Evolutionary conservation across 2,113 vertebrate genomes (phyloP), one percentile per base, ranked within the genome.

Genomic region (Marmota monax): DNA sequence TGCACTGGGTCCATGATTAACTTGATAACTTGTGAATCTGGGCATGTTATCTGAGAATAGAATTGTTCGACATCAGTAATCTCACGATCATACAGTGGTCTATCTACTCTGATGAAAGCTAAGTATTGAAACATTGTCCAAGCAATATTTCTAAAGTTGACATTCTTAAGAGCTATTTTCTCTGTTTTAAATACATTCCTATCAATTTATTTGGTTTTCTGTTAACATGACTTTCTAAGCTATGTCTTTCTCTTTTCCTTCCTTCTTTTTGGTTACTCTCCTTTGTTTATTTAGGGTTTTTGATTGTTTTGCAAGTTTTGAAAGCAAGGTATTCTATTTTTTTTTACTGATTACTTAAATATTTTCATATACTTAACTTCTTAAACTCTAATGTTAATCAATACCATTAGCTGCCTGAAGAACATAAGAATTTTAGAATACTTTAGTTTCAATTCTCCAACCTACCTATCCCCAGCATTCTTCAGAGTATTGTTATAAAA

Each of bases 361-460:
- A 48, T 88, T 91, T 90, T 45, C 53, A 74, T 29, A 5, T 63
- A 56, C 25, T 42, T 82, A n/a, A 53, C 6, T 82, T 51, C 63
- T 88, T 34, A 72, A 48, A 14, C n/a, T 87, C 4, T 25, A 27
- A 37, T 61, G 76, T 74, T 82, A 82, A 74, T 76, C 16, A 11
- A 37, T 34, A 70, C 53, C 39, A 74, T n/a, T 80, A 85, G 23
- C 17, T 94, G 39, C 37, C 53, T 56, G 53, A 34, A 92, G 16
- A 88, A 13, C 22, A 37, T 39, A 61, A 88, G 7, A 12, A 84
- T 37, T 95, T 95, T 78, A 94, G 88, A 78, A 48, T 32, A 56
- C 42, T 93, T 96, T 10, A 25, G 2, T 42, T 92, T 58, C 51
- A 94, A 9, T 67, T 73, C 58, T 79, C 53, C 16, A 42, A 1